Conservation (phyloP, 1,140 invertebrate species). For the Cherax quadricarinatus region DNA sequence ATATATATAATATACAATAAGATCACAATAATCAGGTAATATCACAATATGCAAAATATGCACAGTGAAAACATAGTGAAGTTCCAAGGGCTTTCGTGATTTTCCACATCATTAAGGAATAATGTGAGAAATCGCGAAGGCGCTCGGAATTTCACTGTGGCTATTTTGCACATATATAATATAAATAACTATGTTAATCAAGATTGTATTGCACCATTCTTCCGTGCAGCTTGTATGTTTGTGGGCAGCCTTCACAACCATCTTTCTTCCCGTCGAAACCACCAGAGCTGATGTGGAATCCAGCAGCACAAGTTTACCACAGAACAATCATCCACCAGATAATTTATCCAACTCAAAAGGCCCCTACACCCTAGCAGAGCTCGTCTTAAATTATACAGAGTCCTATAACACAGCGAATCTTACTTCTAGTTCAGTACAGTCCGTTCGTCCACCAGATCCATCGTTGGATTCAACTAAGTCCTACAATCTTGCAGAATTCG, state of each 20-base stretch:
- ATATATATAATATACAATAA: no score
- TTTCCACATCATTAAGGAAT: no score
- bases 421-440: neutral
- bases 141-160: no score
- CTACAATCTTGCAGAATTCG: neutral
- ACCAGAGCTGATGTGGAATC: neutral
- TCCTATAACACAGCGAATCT: neutral
- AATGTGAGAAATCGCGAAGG: no score
- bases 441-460: neutral
- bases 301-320: neutral
- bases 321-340: neutral
- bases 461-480: neutral
- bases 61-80: no score
- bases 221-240: neutral
- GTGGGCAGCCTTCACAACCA: neutral
- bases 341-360: neutral
- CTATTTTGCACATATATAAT: no score
- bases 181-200: no score
- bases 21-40: no score
- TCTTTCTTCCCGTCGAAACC: neutral
- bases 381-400: neutral
- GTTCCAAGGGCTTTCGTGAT: no score
- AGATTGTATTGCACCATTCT: no score
- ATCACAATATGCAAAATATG: no score
- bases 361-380: neutral